Conservation (phyloP, 2,113 vertebrate species). For the Microcebus jonahi region DNA sequence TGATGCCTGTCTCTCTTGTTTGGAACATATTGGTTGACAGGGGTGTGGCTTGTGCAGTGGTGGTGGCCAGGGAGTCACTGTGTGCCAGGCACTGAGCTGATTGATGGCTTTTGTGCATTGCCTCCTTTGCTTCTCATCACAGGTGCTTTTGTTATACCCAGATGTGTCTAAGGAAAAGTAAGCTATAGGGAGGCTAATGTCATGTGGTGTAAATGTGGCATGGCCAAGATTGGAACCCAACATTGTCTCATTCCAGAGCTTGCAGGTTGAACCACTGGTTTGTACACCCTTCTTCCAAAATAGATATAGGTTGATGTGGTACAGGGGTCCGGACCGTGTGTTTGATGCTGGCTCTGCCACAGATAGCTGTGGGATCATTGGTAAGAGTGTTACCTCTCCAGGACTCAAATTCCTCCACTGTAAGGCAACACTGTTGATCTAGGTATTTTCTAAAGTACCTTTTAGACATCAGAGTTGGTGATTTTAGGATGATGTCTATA, state of each 20-base stretch:
- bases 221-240: neutral
- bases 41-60: neutral
- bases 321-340: neutral
- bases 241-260: neutral
- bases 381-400: neutral
- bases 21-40: neutral
- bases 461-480: neutral
- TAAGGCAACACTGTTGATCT: neutral
- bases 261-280: neutral
- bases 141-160: neutral
- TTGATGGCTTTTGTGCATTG: neutral
- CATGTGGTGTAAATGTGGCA: neutral
- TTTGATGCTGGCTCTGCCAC: neutral
- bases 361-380: neutral
- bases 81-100: neutral
- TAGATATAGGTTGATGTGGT: neutral
- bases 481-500: neutral
- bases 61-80: neutral
- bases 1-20: neutral
- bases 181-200: neutral
- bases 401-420: neutral
- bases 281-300: neutral
- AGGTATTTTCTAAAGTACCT: neutral
- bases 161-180: neutral
- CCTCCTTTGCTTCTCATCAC: neutral